phyloP scores from a whole-genome alignment of 2,113 vertebrate species.

The Muscicapa adusta region DNA sequence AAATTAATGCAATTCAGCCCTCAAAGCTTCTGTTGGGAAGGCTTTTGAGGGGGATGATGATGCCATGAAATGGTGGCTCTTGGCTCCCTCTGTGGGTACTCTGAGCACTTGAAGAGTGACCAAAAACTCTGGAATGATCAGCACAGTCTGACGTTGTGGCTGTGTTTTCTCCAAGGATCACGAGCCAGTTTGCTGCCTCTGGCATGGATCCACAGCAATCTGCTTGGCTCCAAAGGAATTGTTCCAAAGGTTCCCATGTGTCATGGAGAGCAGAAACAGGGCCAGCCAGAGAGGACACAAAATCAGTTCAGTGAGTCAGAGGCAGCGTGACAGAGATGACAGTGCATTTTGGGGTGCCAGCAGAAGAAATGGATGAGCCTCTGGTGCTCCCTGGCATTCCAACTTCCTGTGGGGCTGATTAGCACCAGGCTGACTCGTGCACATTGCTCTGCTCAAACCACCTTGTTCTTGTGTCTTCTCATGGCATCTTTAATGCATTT shows the following conservation, averaged over 20 bases:
- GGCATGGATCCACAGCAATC: background rate
- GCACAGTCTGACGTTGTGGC: fast-evolving
- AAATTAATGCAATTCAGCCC: background rate
- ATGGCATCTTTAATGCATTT: background rate
- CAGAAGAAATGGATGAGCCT: background rate
- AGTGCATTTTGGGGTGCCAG: background rate
- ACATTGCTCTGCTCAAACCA: fast-evolving
- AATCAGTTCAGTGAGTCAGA: background rate
- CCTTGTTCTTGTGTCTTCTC: background rate
- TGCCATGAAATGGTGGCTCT: background rate
- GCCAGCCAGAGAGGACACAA: background rate
- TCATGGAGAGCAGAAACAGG: background rate
- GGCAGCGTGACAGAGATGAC: background rate
- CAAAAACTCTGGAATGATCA: background rate
- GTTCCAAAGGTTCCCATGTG: background rate
- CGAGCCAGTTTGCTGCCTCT: background rate
- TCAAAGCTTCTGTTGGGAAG: background rate
- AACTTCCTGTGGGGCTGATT: fast-evolving
- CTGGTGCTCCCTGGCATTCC: background rate
- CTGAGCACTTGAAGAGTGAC: background rate
- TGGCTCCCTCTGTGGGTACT: background rate
- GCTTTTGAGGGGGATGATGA: background rate
- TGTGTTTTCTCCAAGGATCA: background rate
- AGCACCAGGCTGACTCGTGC: background rate
- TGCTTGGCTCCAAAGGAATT: background rate